These are phyloP conservation scores for Hypotaenidia okinawae DNA, from an alignment of 2,797 vertebrate species.

Conservation along the genomic window DNA sequence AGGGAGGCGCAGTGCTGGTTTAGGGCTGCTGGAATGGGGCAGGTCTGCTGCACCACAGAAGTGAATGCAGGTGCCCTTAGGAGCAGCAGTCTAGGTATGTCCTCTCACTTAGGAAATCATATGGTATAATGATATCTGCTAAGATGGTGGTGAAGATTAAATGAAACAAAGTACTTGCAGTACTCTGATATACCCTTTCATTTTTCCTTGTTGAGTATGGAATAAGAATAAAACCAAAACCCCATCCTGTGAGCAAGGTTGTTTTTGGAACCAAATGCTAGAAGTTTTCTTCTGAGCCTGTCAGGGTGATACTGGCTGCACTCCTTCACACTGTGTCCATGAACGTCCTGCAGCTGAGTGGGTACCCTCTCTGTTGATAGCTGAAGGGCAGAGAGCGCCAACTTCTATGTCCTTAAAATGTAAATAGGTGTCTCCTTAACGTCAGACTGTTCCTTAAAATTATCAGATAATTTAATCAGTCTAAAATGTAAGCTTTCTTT, in stretches of 20 bases:
- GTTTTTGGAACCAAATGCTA: background rate
- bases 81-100: background rate
- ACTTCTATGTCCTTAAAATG: background rate
- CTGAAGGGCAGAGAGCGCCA: background rate
- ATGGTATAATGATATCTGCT: too few relatives aligned
- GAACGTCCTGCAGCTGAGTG: background rate
- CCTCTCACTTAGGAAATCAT: background rate
- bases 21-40: background rate
- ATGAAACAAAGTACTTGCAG: background rate
- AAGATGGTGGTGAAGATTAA: background rate
- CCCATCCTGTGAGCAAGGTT: background rate
- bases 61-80: background rate
- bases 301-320: background rate
- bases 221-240: background rate
- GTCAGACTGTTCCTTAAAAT: background rate
- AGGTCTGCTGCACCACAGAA: background rate
- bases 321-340: accelerated
- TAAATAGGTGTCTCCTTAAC: background rate
- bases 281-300: background rate
- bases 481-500: background rate
- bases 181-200: background rate
- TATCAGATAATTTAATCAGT: background rate
- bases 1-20: accelerated
- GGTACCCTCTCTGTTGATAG: background rate
- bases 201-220: background rate